Percentiles rank a stretch among this genome's conserved stretches.
phyloP scores from a whole-genome alignment of 2,797 vertebrate species.

The Myotis planiceps region DNA sequence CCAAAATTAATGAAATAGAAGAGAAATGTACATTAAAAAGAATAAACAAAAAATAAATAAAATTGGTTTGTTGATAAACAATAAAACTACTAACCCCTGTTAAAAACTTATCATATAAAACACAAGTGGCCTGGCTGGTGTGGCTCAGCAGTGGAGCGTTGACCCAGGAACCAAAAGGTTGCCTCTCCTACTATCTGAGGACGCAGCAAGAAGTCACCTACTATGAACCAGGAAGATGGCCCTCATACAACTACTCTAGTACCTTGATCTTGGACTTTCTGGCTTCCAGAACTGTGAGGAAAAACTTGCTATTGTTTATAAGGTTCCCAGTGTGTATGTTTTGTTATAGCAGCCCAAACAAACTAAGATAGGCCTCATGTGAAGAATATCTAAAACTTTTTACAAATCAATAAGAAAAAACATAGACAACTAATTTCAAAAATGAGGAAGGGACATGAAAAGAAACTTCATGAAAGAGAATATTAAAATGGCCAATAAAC shows the following conservation, averaged over 20 bases:
- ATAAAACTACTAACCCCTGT: neutral
- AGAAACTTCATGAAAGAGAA: neutral
- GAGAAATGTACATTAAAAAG: neutral
- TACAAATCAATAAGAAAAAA: neutral
- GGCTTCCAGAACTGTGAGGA: neutral
- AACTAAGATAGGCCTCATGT: neutral
- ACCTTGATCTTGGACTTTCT: neutral
- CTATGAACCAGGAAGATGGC: neutral
- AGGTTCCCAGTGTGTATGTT: neutral
- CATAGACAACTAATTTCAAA: neutral
- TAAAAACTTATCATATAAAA: neutral
- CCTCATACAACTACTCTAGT: neutral
- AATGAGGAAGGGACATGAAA: neutral
- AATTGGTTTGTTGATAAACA: neutral
- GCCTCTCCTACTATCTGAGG: neutral
- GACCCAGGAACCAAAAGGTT: too few relatives aligned
- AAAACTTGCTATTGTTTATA: neutral
- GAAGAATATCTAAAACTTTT: neutral
- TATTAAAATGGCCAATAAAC: neutral
- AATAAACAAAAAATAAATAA: neutral
- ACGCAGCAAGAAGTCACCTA: neutral
- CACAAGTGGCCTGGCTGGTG: too few relatives aligned
- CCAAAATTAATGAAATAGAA: neutral
- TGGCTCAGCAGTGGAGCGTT: too few relatives aligned
- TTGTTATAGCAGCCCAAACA: neutral